phyloP scores from a whole-genome alignment of 2,113 vertebrate genomes.

The Clarias batrachus region DNA sequence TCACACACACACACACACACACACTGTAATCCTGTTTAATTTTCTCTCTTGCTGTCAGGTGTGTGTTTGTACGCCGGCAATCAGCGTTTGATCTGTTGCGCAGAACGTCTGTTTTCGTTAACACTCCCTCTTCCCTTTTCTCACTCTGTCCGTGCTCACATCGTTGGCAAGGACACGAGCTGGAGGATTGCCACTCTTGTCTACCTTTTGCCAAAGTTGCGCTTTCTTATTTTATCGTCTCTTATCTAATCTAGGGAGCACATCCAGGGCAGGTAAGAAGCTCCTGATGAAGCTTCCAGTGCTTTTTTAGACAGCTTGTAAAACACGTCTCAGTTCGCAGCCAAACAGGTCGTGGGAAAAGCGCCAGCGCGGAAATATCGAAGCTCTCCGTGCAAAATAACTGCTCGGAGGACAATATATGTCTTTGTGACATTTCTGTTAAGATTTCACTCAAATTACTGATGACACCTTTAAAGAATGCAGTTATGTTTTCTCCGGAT shows the following conservation, averaged over 20 bases:
- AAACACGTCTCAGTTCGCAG: conserved; percentile 31
- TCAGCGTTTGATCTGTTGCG: not conserved
- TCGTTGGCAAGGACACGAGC: conserved; percentile 19
- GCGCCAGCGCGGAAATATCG: not conserved
- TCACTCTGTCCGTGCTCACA: conserved; percentile 8
- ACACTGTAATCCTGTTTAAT: conserved; percentile 17
- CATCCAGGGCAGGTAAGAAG: conserved; percentile 36
- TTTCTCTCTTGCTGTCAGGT: conserved; percentile 28
- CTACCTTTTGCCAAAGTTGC: conserved; percentile 16
- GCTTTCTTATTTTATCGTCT: conserved; percentile 28
- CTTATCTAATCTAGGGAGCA: conserved; percentile 48
- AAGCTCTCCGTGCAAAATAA: not conserved
- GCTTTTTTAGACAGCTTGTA: conserved; percentile 30
- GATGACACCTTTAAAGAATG: not conserved
- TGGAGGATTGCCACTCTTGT: conserved; percentile 44
- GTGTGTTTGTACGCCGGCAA: conserved; percentile 10
- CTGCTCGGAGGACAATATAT: not conserved
- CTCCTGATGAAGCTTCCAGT: conserved; percentile 22
- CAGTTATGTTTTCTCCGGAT: too few species aligned
- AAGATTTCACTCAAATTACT: not conserved
- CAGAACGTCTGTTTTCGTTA: conserved; percentile 3
- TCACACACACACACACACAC: not conserved
- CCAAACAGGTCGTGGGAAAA: conserved; percentile 25
- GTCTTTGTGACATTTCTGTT: not conserved
- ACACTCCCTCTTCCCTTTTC: not conserved